Evolutionary conservation across 2,113 vertebrate genomes (phyloP).

Genomic region (Geothlypis trichas): DNA sequence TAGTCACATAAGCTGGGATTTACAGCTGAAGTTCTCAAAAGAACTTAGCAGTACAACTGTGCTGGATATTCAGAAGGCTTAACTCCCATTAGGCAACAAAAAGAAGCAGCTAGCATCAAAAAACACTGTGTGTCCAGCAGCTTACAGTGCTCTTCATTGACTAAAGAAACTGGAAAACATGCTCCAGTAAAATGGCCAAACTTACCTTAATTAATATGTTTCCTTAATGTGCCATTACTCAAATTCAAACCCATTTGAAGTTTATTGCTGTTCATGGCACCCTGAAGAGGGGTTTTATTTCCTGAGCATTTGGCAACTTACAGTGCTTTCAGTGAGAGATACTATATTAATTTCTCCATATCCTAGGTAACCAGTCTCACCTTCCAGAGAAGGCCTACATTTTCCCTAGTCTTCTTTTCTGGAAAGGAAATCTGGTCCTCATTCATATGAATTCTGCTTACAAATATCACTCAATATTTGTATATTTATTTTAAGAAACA

Average conservation of each 20-base stretch:
- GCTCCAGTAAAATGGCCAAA: not conserved
- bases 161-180: not conserved
- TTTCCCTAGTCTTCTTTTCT: not conserved
- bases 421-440: not conserved
- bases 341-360: not conserved
- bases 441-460: not conserved
- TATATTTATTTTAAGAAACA: not conserved
- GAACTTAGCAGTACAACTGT: not conserved
- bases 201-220: slow-evolving; percentile 24
- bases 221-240: not conserved
- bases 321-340: not conserved
- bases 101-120: not conserved
- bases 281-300: not conserved
- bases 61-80: not conserved
- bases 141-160: not conserved
- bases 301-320: not conserved
- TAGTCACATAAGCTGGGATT: not conserved
- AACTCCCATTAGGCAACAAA: not conserved
- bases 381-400: not conserved
- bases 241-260: slow-evolving; percentile 31
- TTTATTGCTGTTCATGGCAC: not conserved
- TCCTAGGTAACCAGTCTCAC: not conserved
- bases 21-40: not conserved
- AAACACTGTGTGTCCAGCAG: not conserved
- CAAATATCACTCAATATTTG: not conserved